Evolutionary conservation across 2,113 vertebrate species (phyloP), one percentile per base, ranked within the genome.

Genomic region (Silurus asotus): DNA sequence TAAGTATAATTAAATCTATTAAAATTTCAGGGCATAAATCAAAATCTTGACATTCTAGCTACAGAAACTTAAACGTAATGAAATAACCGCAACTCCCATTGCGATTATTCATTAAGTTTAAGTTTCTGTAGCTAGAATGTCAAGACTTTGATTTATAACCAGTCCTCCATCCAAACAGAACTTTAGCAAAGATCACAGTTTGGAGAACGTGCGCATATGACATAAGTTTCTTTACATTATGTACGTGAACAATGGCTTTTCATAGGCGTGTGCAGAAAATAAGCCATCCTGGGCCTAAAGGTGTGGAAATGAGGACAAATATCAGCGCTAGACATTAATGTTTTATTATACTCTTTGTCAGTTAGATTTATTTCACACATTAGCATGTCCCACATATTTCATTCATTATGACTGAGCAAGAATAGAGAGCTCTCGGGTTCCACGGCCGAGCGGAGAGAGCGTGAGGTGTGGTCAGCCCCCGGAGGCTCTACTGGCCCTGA

Each of bases 221-320:
- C 28, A n/a, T 56, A 51, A 17, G n/a, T 55, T 25, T 3, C 74
- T 77, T 62, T 74, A 51, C 56, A 51, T 45, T 70, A 58, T 37
- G 15, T 69, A 19, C 28, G 45, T 7, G 11, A 28, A 45, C n/a
- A 53, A 75, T n/a, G 2, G 11, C 48, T 28, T 53, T 20, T 25
- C 53, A 53, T 53, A 67, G 75, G 72, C 8, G 19, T 58, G 23
- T 25, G 70, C 2, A 37, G 59, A 69, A 85, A 78, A 67, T 2
- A 67, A 25, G 58, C 64, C 25, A 67, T 4, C 23, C 69, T 74
- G 72, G 84, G 84, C 78, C 23, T 20, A 28, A 20, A 59, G 58
- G 90, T 90, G 90, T 93, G 92, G 93, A 93, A 95, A 95, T 88
- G 90, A 90, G 93, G 93, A 61, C 93, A 91, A 62, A 70, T 90